phyloP scores from a whole-genome alignment of 2,113 vertebrate genomes.

The Carollia perspicillata region DNA sequence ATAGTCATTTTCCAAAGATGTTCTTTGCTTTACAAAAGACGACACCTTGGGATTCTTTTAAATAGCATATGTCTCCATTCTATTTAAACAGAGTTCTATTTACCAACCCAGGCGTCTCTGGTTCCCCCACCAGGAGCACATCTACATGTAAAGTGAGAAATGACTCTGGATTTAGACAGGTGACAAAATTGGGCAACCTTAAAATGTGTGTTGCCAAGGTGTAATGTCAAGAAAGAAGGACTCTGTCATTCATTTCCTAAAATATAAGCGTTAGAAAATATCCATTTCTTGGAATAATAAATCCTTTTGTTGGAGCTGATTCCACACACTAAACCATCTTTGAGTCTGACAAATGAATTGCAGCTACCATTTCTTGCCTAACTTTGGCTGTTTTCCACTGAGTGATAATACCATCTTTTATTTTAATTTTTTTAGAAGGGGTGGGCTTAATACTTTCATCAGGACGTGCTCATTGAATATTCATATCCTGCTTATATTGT shows the following conservation, averaged over 20 bases:
- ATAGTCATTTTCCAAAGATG: neutral
- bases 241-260: neutral
- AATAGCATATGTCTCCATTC: neutral
- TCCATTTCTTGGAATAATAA: neutral
- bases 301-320: neutral
- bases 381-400: slow-evolving; percentile 33
- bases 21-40: neutral
- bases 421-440: neutral
- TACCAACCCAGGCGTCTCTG: neutral
- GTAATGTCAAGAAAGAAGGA: neutral
- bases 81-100: neutral
- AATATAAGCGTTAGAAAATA: neutral
- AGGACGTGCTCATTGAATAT: slow-evolving; percentile 33
- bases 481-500: slow-evolving; percentile 26
- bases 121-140: neutral
- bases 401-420: slow-evolving; percentile 12
- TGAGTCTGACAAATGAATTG: neutral
- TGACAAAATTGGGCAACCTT: neutral
- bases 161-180: neutral
- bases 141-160: neutral
- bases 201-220: neutral
- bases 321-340: neutral
- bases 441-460: slow-evolving; percentile 47
- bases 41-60: neutral
- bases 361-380: slow-evolving; percentile 21